phyloP scores from a whole-genome alignment of 2,113 vertebrate genomes.

The Tauraco erythrolophus region DNA sequence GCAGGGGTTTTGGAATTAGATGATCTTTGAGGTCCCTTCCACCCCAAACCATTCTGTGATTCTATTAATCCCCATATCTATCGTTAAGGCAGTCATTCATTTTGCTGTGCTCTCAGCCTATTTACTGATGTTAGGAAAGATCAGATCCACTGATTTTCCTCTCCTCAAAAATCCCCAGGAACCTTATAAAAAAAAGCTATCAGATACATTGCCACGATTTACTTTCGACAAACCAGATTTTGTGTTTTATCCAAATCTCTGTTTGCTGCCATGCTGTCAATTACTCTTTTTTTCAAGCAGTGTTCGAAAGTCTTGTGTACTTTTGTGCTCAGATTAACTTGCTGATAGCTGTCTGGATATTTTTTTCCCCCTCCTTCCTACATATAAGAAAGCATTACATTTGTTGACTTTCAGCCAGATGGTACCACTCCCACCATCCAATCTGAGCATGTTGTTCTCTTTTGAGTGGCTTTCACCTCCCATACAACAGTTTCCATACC shows the following conservation, averaged over 20 bases:
- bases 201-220: not conserved
- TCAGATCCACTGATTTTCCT: not conserved
- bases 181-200: not conserved
- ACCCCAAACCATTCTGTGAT: too few relatives aligned
- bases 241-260: not conserved
- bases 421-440: conserved; percentile 27
- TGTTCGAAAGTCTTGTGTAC: not conserved
- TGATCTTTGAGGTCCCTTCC: too few relatives aligned
- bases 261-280: not conserved
- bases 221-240: not conserved
- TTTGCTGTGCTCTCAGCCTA: not conserved
- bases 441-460: not conserved
- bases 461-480: not conserved
- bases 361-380: not conserved
- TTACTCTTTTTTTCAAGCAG: not conserved
- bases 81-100: not conserved
- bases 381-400: not conserved
- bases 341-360: not conserved
- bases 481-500: not conserved
- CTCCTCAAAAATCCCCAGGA: not conserved
- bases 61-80: not conserved
- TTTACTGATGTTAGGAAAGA: not conserved
- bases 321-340: not conserved
- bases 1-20: too few relatives aligned
- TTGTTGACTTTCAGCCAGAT: conserved; percentile 29